phyloP scores from a whole-genome alignment of 2,797 vertebrate species.

The Poecilia gillii region DNA sequence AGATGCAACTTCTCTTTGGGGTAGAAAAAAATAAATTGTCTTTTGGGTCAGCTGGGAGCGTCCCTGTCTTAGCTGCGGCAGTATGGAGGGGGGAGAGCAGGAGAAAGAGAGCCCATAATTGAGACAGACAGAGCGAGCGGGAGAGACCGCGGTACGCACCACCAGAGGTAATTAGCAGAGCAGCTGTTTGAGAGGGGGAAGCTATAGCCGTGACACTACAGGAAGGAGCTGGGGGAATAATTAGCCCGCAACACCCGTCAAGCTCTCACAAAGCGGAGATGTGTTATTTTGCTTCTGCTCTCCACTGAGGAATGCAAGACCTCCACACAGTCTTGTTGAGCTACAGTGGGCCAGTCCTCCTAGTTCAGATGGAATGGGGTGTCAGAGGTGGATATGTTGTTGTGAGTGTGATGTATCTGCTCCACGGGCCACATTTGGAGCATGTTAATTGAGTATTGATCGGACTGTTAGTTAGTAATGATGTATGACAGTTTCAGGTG shows the following conservation, averaged over 20 bases:
- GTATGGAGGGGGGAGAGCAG: slow-evolving; percentile 38
- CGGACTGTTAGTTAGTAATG: slow-evolving; percentile 47
- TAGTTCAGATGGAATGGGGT: slow-evolving; percentile 22
- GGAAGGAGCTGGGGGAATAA: slow-evolving; percentile 79
- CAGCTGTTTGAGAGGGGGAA: slow-evolving; percentile 73
- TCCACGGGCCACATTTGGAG: slow-evolving; percentile 53
- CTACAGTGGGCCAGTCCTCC: slow-evolving; percentile 8
- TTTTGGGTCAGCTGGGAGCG: slow-evolving; percentile 51
- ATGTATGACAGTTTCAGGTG: slow-evolving; percentile 57
- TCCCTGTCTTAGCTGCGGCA: slow-evolving; percentile 50
- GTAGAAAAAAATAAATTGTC: slow-evolving; percentile 42
- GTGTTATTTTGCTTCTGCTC: slow-evolving; percentile 67
- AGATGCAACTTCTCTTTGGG: slow-evolving; percentile 40
- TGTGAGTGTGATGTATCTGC: slow-evolving; percentile 24
- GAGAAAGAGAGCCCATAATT: slow-evolving; percentile 56
- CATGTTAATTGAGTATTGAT: slow-evolving; percentile 72
- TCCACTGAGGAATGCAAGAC: slow-evolving; percentile 56
- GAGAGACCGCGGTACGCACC: slow-evolving; percentile 50
- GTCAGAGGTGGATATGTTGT: slow-evolving; percentile 16
- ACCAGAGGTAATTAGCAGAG: slow-evolving; percentile 80
- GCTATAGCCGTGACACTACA: slow-evolving; percentile 73
- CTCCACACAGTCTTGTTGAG: slow-evolving; percentile 31
- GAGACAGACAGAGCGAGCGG: slow-evolving; percentile 49
- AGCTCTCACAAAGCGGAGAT: slow-evolving; percentile 68
- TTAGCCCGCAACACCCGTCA: slow-evolving; percentile 77